These are phyloP conservation scores for Poeciliopsis paucimaculata DNA, from an alignment of 2,797 vertebrate species.

Conservation along the genomic window DNA sequence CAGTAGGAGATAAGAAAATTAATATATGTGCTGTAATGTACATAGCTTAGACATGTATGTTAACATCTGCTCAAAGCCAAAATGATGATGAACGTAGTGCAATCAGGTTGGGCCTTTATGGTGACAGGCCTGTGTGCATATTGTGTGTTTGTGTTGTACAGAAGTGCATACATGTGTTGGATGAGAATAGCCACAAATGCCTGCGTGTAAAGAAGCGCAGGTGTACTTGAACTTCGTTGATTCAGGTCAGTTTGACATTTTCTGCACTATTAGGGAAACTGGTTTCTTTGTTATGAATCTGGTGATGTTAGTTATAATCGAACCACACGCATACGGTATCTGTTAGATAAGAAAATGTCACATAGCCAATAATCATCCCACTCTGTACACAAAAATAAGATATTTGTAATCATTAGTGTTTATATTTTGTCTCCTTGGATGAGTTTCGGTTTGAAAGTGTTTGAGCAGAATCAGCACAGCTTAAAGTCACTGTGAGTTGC, in stretches of 20 bases:
- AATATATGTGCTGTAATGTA: conserved; percentile 69
- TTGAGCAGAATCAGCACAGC: conserved; percentile 19
- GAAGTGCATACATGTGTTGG: conserved; percentile 20
- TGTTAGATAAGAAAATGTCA: conserved; percentile 18
- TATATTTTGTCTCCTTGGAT: conserved; percentile 31
- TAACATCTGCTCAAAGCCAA: conserved; percentile 77
- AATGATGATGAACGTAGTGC: conserved; percentile 60
- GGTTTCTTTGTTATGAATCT: conserved; percentile 38
- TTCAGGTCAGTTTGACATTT: conserved; percentile 44
- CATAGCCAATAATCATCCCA: conserved; percentile 30
- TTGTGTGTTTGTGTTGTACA: conserved; percentile 12
- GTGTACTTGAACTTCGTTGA: conserved; percentile 62
- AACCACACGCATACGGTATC: conserved; percentile 13
- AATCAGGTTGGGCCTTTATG: conserved; percentile 48
- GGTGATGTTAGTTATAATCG: conserved; percentile 39
- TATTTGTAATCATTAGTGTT: conserved; percentile 56
- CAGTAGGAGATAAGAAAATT: conserved; percentile 55
- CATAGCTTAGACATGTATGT: conserved; percentile 56
- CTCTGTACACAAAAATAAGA: conserved; percentile 48
- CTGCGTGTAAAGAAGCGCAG: conserved; percentile 49
- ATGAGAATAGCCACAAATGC: conserved; percentile 34
- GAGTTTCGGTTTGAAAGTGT: conserved; percentile 34
- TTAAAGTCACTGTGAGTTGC: conserved; percentile 55
- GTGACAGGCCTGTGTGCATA: conserved; percentile 14
- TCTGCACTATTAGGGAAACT: conserved; percentile 61